A percentile compares a stretch with the other conserved stretches of the same genome.
phyloP scores from a whole-genome alignment of 2,888 invertebrate genomes.

The Schizotus pectinicornis region DNA sequence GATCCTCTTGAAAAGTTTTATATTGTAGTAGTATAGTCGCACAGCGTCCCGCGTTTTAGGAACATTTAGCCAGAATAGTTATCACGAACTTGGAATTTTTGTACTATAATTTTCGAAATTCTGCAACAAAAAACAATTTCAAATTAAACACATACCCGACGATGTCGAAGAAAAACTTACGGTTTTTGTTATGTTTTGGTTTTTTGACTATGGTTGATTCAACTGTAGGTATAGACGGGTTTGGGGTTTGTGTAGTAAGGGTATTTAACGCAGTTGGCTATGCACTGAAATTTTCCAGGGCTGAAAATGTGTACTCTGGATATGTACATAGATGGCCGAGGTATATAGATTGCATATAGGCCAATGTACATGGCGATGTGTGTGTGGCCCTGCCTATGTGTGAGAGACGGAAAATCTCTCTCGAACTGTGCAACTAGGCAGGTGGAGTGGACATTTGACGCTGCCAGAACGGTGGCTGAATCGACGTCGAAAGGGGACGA shows the following conservation, averaged over 20 bases:
- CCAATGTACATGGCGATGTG: conserved; percentile 35
- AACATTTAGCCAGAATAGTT: conserved; percentile 49
- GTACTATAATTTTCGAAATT: conserved; percentile 52
- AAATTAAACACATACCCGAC: neutral
- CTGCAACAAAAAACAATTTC: conserved; percentile 38
- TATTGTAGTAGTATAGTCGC: conserved; percentile 39
- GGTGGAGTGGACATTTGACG: conserved; percentile 29
- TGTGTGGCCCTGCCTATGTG: conserved; percentile 43
- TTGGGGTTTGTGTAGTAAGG: conserved; percentile 54
- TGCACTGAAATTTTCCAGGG: conserved; percentile 58
- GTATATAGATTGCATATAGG: conserved; percentile 44
- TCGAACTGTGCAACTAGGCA: conserved; percentile 24
- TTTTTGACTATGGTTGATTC: conserved; percentile 41
- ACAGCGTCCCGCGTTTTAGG: conserved; percentile 54
- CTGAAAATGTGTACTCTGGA: conserved; percentile 43
- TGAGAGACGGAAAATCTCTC: conserved; percentile 35
- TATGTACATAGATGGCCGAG: conserved; percentile 35
- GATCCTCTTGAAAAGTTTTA: conserved; percentile 36
- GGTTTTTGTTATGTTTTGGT: conserved; percentile 40
- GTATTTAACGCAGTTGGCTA: conserved; percentile 59
- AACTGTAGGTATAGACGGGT: conserved; percentile 60
- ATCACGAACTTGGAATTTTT: conserved; percentile 51
- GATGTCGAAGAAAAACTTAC: conserved; percentile 39
- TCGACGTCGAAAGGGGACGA: too few species aligned
- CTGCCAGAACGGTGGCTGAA: neutral